Evolutionary conservation across 2,888 invertebrate species (phyloP).

Genomic region (Patella pellucida): DNA sequence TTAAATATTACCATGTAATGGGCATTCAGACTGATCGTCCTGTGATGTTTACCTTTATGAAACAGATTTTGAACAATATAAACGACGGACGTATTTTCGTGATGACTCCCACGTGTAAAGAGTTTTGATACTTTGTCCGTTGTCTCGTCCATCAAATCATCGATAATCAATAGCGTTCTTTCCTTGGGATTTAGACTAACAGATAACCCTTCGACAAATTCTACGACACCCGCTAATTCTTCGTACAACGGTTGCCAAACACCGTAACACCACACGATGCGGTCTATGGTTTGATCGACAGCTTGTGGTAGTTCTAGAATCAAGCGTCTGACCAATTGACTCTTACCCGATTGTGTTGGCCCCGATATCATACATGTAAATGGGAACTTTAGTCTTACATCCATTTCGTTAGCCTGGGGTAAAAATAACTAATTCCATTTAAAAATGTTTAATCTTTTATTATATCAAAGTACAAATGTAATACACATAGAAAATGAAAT

Average conservation of each 20-base stretch:
- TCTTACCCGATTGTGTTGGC: not conserved
- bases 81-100: conserved; percentile 8
- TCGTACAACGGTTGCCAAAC: conserved; percentile 14
- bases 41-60: conserved; percentile 16
- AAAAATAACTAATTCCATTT: no score
- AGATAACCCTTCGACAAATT: conserved; percentile 14
- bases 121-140: conserved; percentile 10
- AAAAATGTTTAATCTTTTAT: no score
- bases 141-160: conserved; percentile 20
- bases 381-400: not conserved
- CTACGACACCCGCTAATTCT: not conserved
- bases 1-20: conserved; percentile 14
- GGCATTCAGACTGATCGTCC: conserved; percentile 16
- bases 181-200: not conserved
- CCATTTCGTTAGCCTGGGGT: not conserved
- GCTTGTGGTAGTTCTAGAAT: not conserved
- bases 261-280: conserved; percentile 16
- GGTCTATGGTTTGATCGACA: not conserved
- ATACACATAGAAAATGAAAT: no score
- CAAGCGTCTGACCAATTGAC: not conserved
- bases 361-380: not conserved
- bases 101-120: conserved; percentile 21
- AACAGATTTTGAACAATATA: conserved; percentile 20
- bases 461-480: no score
- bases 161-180: conserved; percentile 7